Percentiles rank a stretch among this genome's conserved stretches.
Conservation (phyloP, 2,888 invertebrate genomes). For the Nephrocerus scutellatus region DNA sequence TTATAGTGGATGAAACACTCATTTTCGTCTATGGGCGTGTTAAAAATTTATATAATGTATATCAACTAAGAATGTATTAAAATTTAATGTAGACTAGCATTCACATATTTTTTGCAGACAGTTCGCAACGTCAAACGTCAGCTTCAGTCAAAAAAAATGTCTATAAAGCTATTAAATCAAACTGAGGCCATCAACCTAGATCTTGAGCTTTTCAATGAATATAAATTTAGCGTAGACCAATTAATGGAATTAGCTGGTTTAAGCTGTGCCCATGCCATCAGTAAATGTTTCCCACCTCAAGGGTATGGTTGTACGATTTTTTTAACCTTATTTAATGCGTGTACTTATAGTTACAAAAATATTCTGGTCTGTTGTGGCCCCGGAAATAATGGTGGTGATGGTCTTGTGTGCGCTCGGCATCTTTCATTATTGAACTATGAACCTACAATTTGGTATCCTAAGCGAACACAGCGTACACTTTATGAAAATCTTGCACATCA, state of each 20-base stretch:
- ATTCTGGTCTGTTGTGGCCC: constrained; percentile 74
- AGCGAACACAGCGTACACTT: constrained; percentile 70
- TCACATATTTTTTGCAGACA: too few species aligned
- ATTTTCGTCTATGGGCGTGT: too few species aligned
- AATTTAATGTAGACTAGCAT: too few species aligned
- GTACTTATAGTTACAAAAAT: constrained; percentile 39
- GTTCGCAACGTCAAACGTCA: too few species aligned
- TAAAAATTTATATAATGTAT: too few species aligned
- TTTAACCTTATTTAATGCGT: constrained; percentile 3
- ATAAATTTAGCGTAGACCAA: constrained; percentile 92
- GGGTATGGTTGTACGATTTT: constrained; percentile 32
- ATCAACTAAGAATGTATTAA: too few species aligned
- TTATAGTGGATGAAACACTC: too few species aligned
- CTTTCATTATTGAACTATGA: constrained; percentile 82
- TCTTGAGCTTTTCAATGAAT: constrained; percentile 83
- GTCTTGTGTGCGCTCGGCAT: constrained; percentile 92
- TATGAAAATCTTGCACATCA: constrained; percentile 79
- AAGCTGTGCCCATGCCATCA: constrained; percentile 87
- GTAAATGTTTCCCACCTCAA: constrained; percentile 57
- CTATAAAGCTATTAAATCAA: constrained; percentile 70
- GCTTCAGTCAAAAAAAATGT: too few species aligned
- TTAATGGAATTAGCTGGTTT: constrained; percentile 97
- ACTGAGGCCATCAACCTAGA: constrained; percentile 83
- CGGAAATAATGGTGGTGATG: constrained; percentile 98
- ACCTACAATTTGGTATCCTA: constrained; percentile 77